These are phyloP conservation scores for Ladona fulva DNA, from an alignment of 1,140 invertebrate species.

Conservation along the genomic window DNA sequence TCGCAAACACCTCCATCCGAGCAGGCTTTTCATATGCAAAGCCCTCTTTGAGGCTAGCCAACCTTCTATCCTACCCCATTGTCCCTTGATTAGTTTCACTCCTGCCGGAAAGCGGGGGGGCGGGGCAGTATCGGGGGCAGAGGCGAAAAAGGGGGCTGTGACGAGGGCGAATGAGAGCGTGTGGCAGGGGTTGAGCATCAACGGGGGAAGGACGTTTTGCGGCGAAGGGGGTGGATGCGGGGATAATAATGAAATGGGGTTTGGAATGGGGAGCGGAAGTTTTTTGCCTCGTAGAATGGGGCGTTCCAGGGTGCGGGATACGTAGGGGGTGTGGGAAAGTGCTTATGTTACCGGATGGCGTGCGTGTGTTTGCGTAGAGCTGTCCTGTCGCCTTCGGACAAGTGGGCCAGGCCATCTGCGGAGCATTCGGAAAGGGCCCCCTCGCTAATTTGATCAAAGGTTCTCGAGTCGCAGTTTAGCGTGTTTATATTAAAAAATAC, in stretches of 20 bases:
- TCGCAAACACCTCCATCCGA: neutral
- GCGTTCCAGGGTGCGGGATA: neutral
- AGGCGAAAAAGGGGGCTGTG: neutral
- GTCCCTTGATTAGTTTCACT: neutral
- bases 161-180: too few relatives aligned
- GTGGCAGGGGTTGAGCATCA: too few relatives aligned
- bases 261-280: too few relatives aligned
- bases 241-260: too few relatives aligned
- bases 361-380: neutral
- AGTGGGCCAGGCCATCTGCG: too few relatives aligned
- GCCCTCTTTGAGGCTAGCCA: constrained; percentile 1
- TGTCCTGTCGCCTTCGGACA: too few relatives aligned
- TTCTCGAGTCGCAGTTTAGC: too few relatives aligned
- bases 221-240: too few relatives aligned
- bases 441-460: too few relatives aligned
- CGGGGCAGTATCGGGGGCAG: neutral
- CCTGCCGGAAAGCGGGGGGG: neutral
- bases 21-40: neutral
- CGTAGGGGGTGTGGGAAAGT: neutral
- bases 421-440: too few relatives aligned
- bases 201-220: too few relatives aligned
- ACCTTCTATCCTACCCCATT: neutral
- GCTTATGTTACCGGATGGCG: neutral
- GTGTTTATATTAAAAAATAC: too few relatives aligned
- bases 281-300: neutral